phyloP scores from a whole-genome alignment of 2,113 vertebrate genomes.

The Thunnus maccoyii region DNA sequence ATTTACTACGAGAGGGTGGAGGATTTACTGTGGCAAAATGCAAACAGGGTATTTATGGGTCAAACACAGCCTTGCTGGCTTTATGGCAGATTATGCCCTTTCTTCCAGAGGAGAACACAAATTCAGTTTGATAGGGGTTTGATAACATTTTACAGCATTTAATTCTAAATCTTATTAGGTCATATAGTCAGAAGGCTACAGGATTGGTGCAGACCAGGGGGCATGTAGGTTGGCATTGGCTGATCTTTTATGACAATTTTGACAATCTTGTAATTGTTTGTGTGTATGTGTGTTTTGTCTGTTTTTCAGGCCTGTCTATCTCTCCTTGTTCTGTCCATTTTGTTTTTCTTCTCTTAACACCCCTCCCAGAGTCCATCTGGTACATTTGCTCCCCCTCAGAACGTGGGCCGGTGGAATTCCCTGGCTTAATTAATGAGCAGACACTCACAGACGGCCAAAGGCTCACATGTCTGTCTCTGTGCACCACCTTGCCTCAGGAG shows the following conservation, averaged over 20 bases:
- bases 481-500: slow-evolving; percentile 74
- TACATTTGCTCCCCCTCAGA: slow-evolving; percentile 84
- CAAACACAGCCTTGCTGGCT: slow-evolving; percentile 81
- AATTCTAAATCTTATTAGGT: slow-evolving; percentile 58
- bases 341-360: slow-evolving; percentile 76
- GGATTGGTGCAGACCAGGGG: slow-evolving; percentile 36
- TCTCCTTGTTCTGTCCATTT: slow-evolving; percentile 66
- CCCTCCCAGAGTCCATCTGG: slow-evolving; percentile 87
- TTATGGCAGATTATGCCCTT: slow-evolving; percentile 82
- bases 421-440: slow-evolving; percentile 88
- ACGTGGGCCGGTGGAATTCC: slow-evolving; percentile 85
- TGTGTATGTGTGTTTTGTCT: slow-evolving; percentile 36
- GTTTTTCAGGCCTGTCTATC: slow-evolving; percentile 45
- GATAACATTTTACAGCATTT: slow-evolving; percentile 70
- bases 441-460: slow-evolving; percentile 84
- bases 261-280: slow-evolving; percentile 60
- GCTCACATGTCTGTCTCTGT: slow-evolving; percentile 81
- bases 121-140: slow-evolving; percentile 75
- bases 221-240: slow-evolving; percentile 10
- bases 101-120: slow-evolving; percentile 68
- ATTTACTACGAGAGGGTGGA: slow-evolving; percentile 71
- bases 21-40: slow-evolving; percentile 78
- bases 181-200: slow-evolving; percentile 61
- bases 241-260: slow-evolving; percentile 66
- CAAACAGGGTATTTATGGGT: slow-evolving; percentile 86